A percentile compares a stretch with the other conserved stretches of the same genome.
These are phyloP conservation scores for Peromyscus leucopus DNA, from an alignment of 2,113 vertebrate genomes.

Conservation along the genomic window DNA sequence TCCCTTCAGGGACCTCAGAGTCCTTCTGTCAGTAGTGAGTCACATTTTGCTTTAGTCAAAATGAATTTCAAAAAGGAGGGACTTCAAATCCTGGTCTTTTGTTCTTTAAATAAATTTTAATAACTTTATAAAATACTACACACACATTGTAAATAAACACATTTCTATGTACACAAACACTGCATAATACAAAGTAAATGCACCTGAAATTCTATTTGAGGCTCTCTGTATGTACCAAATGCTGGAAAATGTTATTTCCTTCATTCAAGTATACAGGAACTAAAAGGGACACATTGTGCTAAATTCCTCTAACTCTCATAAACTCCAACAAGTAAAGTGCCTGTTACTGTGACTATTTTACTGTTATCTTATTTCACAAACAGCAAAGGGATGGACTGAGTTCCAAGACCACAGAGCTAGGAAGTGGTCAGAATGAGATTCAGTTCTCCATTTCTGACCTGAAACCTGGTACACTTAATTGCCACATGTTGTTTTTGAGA, in stretches of 20 bases:
- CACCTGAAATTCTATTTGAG: not conserved
- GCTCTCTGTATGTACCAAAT: not conserved
- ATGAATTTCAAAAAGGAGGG: not conserved
- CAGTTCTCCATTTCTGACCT: not conserved
- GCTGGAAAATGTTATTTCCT: not conserved
- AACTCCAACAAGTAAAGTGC: not conserved
- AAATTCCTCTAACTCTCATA: slow-evolving; percentile 25
- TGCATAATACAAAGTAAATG: not conserved
- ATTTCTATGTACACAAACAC: not conserved
- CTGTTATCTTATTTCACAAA: slow-evolving; percentile 23
- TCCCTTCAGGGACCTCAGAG: not conserved
- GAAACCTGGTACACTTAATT: not conserved
- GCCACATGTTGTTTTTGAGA: too few relatives aligned
- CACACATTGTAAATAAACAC: not conserved
- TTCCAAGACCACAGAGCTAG: not conserved
- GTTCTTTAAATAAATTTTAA: slow-evolving; percentile 25
- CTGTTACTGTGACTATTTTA: not conserved
- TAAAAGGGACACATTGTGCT: not conserved
- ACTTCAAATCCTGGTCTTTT: not conserved
- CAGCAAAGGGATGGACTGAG: not conserved
- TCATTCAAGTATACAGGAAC: not conserved
- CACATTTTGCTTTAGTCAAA: slow-evolving; percentile 38
- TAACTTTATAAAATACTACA: not conserved
- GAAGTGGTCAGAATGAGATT: not conserved
- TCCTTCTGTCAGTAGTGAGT: not conserved